These are phyloP conservation scores for Barypeithes pellucidus DNA, from an alignment of 2,888 invertebrate species.

Conservation along the genomic window DNA sequence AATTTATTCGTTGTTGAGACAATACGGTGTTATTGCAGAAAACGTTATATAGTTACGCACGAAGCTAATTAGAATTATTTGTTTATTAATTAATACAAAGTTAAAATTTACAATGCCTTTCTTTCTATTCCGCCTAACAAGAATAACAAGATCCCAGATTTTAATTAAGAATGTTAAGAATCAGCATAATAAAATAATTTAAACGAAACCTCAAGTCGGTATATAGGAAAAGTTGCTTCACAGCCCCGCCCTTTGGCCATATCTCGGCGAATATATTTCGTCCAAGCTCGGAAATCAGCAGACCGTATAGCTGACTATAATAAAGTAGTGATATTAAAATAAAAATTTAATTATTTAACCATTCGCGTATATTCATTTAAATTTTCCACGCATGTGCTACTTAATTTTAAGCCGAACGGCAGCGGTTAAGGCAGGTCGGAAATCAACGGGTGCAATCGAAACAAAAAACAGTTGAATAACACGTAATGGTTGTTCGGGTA, in stretches of 20 bases:
- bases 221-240: slow-evolving; percentile 12
- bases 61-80: slow-evolving; percentile 1
- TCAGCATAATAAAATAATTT: slow-evolving; percentile 19
- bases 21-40: neutral
- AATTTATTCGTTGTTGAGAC: too few relatives aligned
- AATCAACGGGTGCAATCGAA: slow-evolving; percentile 64
- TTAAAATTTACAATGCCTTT: neutral
- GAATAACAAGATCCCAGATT: slow-evolving; percentile 4
- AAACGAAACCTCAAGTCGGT: slow-evolving; percentile 6
- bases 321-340: slow-evolving; percentile 60
- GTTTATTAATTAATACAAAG: slow-evolving; percentile 4
- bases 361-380: slow-evolving; percentile 58
- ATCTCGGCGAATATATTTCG: slow-evolving; percentile 56
- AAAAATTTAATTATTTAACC: slow-evolving; percentile 16
- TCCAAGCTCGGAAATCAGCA: slow-evolving; percentile 59
- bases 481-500: slow-evolving; percentile 63
- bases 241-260: slow-evolving; percentile 25
- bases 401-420: slow-evolving; percentile 53
- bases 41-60: neutral
- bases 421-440: slow-evolving; percentile 66
- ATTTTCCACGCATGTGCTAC: slow-evolving; percentile 67
- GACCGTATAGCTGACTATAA: slow-evolving; percentile 67
- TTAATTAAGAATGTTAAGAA: slow-evolving; percentile 21
- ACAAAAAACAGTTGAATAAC: slow-evolving; percentile 64
- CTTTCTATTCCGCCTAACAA: slow-evolving; percentile 1